Percentiles rank a stretch among this genome's conserved stretches.
These are phyloP conservation scores for Aspidoscelis tigris DNA, from an alignment of 2,113 vertebrate genomes.

Conservation along the genomic window DNA sequence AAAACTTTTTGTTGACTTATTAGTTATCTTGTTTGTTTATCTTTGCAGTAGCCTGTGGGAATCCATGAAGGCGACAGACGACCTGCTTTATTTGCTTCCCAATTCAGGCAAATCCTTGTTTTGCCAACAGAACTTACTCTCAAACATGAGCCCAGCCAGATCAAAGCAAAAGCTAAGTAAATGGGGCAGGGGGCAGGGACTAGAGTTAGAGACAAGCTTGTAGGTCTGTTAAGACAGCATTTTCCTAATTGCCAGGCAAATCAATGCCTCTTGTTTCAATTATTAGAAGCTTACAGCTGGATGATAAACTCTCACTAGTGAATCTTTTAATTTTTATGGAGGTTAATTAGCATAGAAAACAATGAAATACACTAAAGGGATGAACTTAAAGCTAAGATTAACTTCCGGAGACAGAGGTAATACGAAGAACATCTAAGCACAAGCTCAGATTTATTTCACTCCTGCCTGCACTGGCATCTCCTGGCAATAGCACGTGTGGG, in stretches of 20 bases:
- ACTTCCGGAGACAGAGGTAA: conserved; percentile 27
- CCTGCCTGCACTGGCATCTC: neutral
- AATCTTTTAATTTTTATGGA: conserved; percentile 44
- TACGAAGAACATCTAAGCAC: neutral
- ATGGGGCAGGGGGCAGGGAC: neutral
- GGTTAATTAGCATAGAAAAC: conserved; percentile 59
- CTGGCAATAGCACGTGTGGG: neutral
- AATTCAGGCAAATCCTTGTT: conserved; percentile 55
- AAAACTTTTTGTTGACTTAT: neutral
- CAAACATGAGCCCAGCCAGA: conserved; percentile 28
- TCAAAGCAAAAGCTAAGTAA: neutral
- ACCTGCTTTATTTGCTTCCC: conserved; percentile 55
- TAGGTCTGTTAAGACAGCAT: conserved; percentile 37
- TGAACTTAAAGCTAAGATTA: conserved; percentile 57
- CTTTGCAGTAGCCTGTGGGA: neutral
- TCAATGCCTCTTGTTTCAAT: conserved; percentile 52
- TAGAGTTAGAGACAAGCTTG: neutral
- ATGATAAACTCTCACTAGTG: conserved; percentile 39
- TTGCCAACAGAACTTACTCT: conserved; percentile 42
- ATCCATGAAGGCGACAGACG: neutral
- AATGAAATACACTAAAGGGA: conserved; percentile 53
- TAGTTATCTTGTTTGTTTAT: conserved; percentile 12
- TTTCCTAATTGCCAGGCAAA: conserved; percentile 60
- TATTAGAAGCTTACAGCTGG: conserved; percentile 50
- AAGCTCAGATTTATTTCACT: neutral